phyloP scores from a whole-genome alignment of 2,113 vertebrate species.

The Calyptomena viridis region DNA sequence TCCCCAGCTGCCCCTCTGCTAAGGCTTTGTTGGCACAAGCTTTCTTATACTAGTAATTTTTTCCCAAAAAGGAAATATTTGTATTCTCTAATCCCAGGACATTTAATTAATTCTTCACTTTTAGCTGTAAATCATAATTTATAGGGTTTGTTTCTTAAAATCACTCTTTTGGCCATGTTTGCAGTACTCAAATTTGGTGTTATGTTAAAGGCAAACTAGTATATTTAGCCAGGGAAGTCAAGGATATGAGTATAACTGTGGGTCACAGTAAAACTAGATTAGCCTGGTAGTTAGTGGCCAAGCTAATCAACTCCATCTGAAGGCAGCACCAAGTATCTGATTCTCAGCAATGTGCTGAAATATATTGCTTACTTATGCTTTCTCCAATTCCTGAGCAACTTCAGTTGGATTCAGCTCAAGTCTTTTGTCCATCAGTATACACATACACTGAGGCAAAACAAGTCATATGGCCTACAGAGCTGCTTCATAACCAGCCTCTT shows the following conservation, averaged over 20 bases:
- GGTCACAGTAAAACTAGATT: background rate
- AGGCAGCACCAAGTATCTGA: background rate
- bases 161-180: background rate
- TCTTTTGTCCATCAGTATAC: background rate
- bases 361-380: background rate
- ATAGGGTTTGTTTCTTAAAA: background rate
- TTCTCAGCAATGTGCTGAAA: background rate
- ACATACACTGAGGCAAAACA: background rate
- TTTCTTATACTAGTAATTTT: background rate
- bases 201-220: background rate
- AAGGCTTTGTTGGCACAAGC: background rate
- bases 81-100: background rate
- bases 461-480: background rate
- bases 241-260: background rate
- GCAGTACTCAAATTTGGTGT: background rate
- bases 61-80: background rate
- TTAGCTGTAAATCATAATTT: background rate
- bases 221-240: background rate
- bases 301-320: background rate
- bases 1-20: background rate
- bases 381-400: background rate
- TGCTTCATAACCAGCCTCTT: background rate
- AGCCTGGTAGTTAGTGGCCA: background rate
- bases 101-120: background rate
- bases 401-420: background rate